A percentile compares a stretch with the other conserved stretches of the same genome.
Evolutionary conservation across 2,113 vertebrate genomes (phyloP).

Genomic region (Cairina moschata): DNA sequence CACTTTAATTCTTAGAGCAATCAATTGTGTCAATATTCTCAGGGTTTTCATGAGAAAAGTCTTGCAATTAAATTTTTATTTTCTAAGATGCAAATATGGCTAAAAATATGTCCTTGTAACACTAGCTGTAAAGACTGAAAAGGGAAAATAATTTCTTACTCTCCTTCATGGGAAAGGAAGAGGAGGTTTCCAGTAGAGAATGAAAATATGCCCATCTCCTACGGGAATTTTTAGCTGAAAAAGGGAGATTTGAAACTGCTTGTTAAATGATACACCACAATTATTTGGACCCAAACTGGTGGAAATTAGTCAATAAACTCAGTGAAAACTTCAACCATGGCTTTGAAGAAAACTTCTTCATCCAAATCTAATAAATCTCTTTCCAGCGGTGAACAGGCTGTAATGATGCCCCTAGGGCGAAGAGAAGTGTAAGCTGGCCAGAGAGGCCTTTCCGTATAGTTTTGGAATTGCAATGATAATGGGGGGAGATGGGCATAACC

Average conservation of each 20-base stretch:
- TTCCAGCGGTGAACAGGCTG: not conserved
- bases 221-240: not conserved
- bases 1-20: not conserved
- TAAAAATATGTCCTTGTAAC: not conserved
- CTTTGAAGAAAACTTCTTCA: not conserved
- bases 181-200: not conserved
- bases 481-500: rapidly evolving
- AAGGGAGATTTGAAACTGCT: not conserved
- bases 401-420: not conserved
- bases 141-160: not conserved
- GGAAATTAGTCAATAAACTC: not conserved
- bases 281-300: not conserved
- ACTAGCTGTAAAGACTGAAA: not conserved
- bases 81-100: not conserved
- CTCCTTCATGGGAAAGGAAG: not conserved
- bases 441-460: not conserved
- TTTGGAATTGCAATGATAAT: not conserved
- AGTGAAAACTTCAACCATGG: not conserved
- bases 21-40: too few relatives aligned
- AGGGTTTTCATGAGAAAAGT: not conserved
- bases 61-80: not conserved
- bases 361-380: not conserved
- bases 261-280: not conserved
- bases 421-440: not conserved
- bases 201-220: not conserved